Evolutionary conservation across 2,888 invertebrate species (phyloP), one percentile per base, ranked within the genome.

Genomic region (Heliconius hortense): DNA sequence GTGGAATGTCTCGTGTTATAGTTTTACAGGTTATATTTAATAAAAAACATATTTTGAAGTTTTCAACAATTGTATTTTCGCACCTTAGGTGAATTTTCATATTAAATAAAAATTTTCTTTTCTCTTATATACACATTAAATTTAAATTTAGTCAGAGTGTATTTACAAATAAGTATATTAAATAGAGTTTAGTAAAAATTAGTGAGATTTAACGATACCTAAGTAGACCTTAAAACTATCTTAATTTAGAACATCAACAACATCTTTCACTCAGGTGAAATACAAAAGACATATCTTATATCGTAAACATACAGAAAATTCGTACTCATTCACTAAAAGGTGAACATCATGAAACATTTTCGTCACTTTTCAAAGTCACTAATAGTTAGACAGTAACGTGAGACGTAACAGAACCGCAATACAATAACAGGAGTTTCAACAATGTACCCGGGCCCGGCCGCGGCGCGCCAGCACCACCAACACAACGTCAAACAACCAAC

Each of bases 121-220:
- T 89, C 88, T 92, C 89, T 92, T 94, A 93, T 94, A 94, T 94
- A 94, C 94, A 94, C 92, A 94, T 91, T 93, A 93, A 90, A 93
- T 92, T 88, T 87, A 92, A 94, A 92, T 93, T 91, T 94, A 91
- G 92, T 93, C 88, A 87, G 88, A 91, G 94, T 94, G 94, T 94
- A 94, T 94, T 94, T 94, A 94, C 94, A 94, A 94, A 94, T 94
- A 66, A 43, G 66, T 66, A 94, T 93, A 94, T 93, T 93, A 91
- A 94, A 93, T 93, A 93, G 91, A 92, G 92, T 94, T 94, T 94
- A 94, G 94, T 94, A 94, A 94, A 93, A 91, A 93, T 93, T 93
- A 93, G 93, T 93, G 94, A 92, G 90, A 90, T 93, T 92, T 94
- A 94, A 94, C 94, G 93, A 93, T 93, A 93, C 89, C 88, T 93